Evolutionary conservation across 1,140 invertebrate species (phyloP).

Genomic region (Delia radicum): DNA sequence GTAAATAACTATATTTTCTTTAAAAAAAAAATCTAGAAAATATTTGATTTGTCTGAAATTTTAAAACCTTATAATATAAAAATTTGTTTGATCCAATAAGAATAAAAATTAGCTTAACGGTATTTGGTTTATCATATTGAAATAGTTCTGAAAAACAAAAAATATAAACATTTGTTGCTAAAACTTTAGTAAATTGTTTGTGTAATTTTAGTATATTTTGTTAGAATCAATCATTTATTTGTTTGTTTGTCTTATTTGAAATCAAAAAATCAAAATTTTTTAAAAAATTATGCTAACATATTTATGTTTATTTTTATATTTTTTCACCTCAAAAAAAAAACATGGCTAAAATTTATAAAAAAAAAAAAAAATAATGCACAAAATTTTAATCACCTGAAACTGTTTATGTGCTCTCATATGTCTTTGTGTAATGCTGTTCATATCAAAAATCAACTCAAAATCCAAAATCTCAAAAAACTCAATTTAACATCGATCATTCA

Average conservation of each 20-base stretch:
- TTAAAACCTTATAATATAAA: no score
- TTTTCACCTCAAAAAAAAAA: conserved; percentile 11
- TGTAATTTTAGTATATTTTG: not conserved
- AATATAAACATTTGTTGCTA: not conserved
- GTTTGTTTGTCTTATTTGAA: not conserved
- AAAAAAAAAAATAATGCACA: not conserved
- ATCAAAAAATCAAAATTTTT: not conserved
- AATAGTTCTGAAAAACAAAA: not conserved
- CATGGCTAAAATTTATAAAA: not conserved
- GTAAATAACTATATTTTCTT: conserved; percentile 2
- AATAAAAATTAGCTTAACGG: not conserved
- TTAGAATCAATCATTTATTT: not conserved
- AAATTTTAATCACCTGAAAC: not conserved
- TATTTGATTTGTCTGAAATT: not conserved
- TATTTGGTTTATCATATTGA: not conserved
- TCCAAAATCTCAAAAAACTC: no score
- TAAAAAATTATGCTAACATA: conserved; percentile 8
- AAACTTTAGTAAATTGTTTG: not conserved
- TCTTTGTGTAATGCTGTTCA: conserved; percentile 18
- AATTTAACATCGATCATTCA: conserved; percentile 20
- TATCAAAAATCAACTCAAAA: not conserved
- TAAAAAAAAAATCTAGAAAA: not conserved
- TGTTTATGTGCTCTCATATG: conserved; percentile 16
- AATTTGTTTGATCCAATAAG: no score
- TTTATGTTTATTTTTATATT: conserved; percentile 22